Percentiles rank a stretch among this genome's conserved stretches.
phyloP scores from a whole-genome alignment of 2,888 invertebrate species.

The Yponomeuta cagnagella region DNA sequence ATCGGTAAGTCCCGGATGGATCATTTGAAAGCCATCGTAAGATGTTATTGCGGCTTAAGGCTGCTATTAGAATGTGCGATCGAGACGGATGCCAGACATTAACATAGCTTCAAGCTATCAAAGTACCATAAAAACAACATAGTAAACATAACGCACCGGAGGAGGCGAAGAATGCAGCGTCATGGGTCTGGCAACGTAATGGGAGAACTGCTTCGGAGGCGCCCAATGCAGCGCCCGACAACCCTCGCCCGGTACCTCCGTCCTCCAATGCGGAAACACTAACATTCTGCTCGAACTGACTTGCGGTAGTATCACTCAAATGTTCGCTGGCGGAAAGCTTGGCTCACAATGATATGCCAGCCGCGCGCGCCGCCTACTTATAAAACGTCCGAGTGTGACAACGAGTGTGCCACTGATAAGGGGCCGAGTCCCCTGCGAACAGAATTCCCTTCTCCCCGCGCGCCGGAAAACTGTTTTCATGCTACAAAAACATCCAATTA shows the following conservation, averaged over 20 bases:
- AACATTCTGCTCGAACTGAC: slow-evolving; percentile 43
- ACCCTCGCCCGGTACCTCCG: slow-evolving; percentile 47
- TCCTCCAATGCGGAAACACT: slow-evolving; percentile 66
- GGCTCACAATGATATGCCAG: slow-evolving; percentile 51
- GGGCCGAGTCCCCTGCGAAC: slow-evolving; percentile 65
- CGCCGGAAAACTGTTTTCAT: background rate
- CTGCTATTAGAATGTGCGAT: too few species aligned
- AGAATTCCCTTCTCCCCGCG: slow-evolving; percentile 10
- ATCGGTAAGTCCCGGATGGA: too few species aligned
- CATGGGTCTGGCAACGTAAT: slow-evolving; percentile 55
- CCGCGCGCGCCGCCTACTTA: slow-evolving; percentile 56
- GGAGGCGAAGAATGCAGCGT: slow-evolving; percentile 47
- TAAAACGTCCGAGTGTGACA: slow-evolving; percentile 65
- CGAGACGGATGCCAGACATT: too few species aligned
- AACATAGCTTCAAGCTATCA: too few species aligned
- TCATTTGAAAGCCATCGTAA: too few species aligned
- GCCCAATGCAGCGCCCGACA: slow-evolving; percentile 62
- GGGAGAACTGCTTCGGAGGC: slow-evolving; percentile 63
- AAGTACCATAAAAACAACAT: too few species aligned
- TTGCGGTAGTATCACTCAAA: background rate
- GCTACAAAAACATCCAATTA: background rate
- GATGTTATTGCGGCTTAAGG: too few species aligned
- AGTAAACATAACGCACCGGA: slow-evolving; percentile 43
- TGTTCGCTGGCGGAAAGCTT: slow-evolving; percentile 26
- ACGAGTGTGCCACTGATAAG: slow-evolving; percentile 52